Percentiles rank a stretch among this genome's conserved stretches.
Conservation (phyloP, 2,113 vertebrate species). For the Irena cyanogastra region DNA sequence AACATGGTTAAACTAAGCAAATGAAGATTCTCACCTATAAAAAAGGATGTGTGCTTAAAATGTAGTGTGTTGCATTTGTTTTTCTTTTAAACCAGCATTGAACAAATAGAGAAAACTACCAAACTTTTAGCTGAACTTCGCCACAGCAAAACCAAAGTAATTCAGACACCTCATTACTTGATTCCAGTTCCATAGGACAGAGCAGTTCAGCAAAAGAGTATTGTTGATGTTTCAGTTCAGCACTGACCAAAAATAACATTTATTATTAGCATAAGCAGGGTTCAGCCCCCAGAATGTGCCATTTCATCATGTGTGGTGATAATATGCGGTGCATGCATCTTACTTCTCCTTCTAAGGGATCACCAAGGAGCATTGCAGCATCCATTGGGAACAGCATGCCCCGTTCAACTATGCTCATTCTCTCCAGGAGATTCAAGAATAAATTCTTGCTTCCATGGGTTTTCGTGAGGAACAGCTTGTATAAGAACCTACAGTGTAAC, state of each 20-base stretch:
- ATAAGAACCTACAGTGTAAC: accelerated
- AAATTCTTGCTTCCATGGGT: not conserved
- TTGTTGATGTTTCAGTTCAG: not conserved
- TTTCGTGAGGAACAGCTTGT: not conserved
- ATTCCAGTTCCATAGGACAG: not conserved
- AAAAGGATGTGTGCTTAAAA: not conserved
- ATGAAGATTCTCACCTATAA: not conserved
- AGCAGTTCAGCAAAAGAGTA: not conserved
- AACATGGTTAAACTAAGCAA: not conserved
- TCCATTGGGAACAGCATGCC: not conserved
- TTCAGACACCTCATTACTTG: not conserved
- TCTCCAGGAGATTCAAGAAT: not conserved
- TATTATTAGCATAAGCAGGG: not conserved
- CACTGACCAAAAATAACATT: not conserved
- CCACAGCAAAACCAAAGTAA: not conserved
- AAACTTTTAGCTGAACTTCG: not conserved
- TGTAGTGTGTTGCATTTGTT: not conserved
- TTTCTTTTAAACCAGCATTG: not conserved
- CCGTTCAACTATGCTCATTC: not conserved
- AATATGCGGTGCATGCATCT: not conserved
- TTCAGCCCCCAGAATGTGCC: not conserved
- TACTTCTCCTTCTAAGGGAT: not conserved
- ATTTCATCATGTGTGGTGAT: not conserved
- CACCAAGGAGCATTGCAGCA: not conserved
- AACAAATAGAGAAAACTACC: not conserved